Evolutionary conservation across 2,888 invertebrate genomes (phyloP).

Genomic region (Sturmia bella): DNA sequence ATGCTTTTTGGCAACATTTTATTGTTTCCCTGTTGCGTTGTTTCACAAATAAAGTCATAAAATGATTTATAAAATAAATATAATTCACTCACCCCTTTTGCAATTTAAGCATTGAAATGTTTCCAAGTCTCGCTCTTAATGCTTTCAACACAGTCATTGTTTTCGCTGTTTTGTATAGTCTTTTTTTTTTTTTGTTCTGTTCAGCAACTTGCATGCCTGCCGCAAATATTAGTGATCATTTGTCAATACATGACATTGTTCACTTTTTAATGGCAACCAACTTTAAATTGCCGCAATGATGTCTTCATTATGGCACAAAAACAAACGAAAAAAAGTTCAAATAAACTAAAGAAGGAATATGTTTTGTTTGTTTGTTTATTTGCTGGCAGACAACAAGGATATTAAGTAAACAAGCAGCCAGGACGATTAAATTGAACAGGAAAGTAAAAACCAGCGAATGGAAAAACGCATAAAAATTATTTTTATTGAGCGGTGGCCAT

Average conservation of each 20-base stretch:
- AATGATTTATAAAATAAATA: slow-evolving; percentile 24
- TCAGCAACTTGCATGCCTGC: slow-evolving; percentile 11
- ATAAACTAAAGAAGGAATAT: neutral
- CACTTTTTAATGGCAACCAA: slow-evolving; percentile 62
- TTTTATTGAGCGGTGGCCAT: too few species aligned
- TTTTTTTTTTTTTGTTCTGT: neutral
- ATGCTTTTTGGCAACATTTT: slow-evolving; percentile 21
- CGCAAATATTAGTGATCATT: slow-evolving; percentile 61
- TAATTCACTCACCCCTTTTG: slow-evolving; percentile 51
- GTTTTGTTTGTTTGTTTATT: neutral
- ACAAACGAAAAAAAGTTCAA: slow-evolving; percentile 14
- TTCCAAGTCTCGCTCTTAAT: slow-evolving; percentile 29
- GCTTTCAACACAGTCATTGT: slow-evolving; percentile 53
- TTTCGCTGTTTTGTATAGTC: neutral
- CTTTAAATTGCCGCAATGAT: slow-evolving; percentile 65
- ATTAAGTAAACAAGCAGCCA: slow-evolving; percentile 8
- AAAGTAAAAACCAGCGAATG: slow-evolving; percentile 35
- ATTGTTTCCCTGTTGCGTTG: slow-evolving; percentile 45
- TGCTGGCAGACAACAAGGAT: slow-evolving; percentile 42
- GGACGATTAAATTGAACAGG: slow-evolving; percentile 14
- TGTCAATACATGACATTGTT: slow-evolving; percentile 67
- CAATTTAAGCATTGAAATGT: slow-evolving; percentile 48
- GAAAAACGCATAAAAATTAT: too few species aligned
- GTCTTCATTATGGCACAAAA: slow-evolving; percentile 51
- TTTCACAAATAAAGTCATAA: slow-evolving; percentile 58